These are phyloP conservation scores for Poecilia picta DNA, from an alignment of 2,797 vertebrate species.

Conservation along the genomic window DNA sequence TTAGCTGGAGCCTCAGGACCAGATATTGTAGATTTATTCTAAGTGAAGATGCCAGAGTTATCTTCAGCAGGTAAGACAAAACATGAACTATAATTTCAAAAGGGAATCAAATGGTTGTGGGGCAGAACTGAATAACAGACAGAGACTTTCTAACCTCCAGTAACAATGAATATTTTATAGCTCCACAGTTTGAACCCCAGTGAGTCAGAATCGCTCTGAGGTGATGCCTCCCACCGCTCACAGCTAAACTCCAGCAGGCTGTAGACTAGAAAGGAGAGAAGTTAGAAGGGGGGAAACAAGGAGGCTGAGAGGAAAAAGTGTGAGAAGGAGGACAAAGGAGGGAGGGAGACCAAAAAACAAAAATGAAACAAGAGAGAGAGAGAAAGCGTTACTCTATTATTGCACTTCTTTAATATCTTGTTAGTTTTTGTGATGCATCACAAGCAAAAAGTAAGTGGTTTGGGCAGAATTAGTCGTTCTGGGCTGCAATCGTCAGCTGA, in stretches of 20 bases:
- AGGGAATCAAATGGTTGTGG: slow-evolving; percentile 2
- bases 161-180: slow-evolving; percentile 71
- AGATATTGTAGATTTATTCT: not conserved
- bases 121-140: slow-evolving; percentile 51
- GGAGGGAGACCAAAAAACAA: not conserved
- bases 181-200: slow-evolving; percentile 63
- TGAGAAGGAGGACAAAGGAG: slow-evolving; percentile 13
- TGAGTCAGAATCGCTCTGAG: slow-evolving; percentile 74
- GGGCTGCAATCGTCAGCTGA: slow-evolving; percentile 57
- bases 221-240: slow-evolving; percentile 70
- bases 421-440: slow-evolving; percentile 54
- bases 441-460: slow-evolving; percentile 41
- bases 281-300: slow-evolving; percentile 67
- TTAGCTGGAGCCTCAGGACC: not conserved
- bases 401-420: slow-evolving; percentile 49
- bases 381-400: slow-evolving; percentile 52
- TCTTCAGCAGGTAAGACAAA: not conserved
- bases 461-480: slow-evolving; percentile 48
- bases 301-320: slow-evolving; percentile 54
- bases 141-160: slow-evolving; percentile 58
- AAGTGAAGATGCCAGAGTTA: not conserved
- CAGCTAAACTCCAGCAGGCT: slow-evolving; percentile 72
- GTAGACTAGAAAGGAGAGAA: slow-evolving; percentile 70
- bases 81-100: not conserved
- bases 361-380: not conserved